Base-by-base conservation (phyloP, 2,113 vertebrate species). In the Aptenodytes forsteri region DNA sequence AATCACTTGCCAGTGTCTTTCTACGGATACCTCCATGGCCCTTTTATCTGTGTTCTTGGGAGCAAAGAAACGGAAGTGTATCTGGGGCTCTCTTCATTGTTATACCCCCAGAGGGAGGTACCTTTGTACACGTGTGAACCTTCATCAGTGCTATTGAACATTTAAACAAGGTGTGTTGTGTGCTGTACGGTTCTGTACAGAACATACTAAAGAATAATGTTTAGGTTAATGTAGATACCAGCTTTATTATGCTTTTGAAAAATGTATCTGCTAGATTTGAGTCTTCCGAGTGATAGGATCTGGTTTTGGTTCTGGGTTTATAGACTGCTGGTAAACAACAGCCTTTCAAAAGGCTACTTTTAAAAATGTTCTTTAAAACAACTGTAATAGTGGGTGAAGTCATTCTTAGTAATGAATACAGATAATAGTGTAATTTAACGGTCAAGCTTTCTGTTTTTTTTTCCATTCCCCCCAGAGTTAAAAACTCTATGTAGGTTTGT, bases 61-160 rank as follows among this genome's bases (percentile, higher is more conserved):
- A 66, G 72, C 34, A 58, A 32, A 70, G 32, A 46, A 58, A 16
- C 2, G 1, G 22, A 38, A 27, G 10, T 36, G 46, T 72, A 4
- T 23, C 32, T 71, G 76, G 36, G 10, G 7, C 12, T 67, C 16
- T 54, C 19, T n/a, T 75, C 20, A 1, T 29, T 54, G 5, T 30
- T n/a, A 0, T 5, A 7, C 5, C 13, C 47, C 27, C 11, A 7
- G n/a, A 40, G 42, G 7, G 16, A 64, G 22, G 15, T 58, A 11
- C 29, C 42, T 89, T 46, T 55, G 15, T 62, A 16, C 29, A n/a
- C 1, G 1, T 56, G 19, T 32, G 25, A 72, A 16, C 30, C 46
- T 46, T 69, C 11, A 6, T 5, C 0, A 0, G 27, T 69, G 62
- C 40, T 83, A 0, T 5, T 38, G 36, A 54, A 44, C 16, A 11